Conservation (phyloP, 2,888 invertebrate species). For the Opisthograptis luteolata region DNA sequence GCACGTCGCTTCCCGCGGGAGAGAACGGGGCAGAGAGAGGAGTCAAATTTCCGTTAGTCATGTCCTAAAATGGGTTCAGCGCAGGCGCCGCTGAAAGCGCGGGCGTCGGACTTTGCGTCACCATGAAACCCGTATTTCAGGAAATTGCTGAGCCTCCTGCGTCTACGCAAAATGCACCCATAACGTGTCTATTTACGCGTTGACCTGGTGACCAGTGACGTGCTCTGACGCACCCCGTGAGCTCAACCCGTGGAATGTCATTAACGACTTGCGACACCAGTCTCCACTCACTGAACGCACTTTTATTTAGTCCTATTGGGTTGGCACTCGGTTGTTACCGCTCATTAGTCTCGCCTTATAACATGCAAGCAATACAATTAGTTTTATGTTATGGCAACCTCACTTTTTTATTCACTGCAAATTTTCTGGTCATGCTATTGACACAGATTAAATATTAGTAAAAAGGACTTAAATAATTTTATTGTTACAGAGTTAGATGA, state of each 20-base stretch:
- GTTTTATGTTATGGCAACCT: background rate
- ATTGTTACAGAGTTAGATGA: too few relatives aligned
- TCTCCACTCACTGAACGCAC: constrained; percentile 45
- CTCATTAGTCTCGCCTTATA: background rate
- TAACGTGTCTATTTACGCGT: constrained; percentile 54
- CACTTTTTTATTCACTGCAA: too few relatives aligned
- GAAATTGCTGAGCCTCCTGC: constrained; percentile 65
- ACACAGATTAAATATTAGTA: too few relatives aligned
- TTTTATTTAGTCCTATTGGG: constrained; percentile 52
- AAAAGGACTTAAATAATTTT: too few relatives aligned
- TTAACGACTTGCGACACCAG: constrained; percentile 71
- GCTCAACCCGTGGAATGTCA: constrained; percentile 73
- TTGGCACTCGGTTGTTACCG: constrained; percentile 3
- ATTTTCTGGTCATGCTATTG: background rate
- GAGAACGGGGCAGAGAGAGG: constrained; percentile 80
- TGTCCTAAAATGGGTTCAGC: constrained; percentile 89
- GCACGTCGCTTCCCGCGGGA: constrained; percentile 72
- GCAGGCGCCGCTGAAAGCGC: constrained; percentile 84
- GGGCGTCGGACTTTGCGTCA: constrained; percentile 82
- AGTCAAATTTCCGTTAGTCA: constrained; percentile 88
- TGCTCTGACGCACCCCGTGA: constrained; percentile 71
- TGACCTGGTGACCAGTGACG: constrained; percentile 63
- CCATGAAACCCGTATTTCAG: constrained; percentile 81
- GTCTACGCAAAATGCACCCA: constrained; percentile 67
- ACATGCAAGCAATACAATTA: background rate